phyloP scores from a whole-genome alignment of 2,113 vertebrate genomes.

The Cinclus mexicanus region DNA sequence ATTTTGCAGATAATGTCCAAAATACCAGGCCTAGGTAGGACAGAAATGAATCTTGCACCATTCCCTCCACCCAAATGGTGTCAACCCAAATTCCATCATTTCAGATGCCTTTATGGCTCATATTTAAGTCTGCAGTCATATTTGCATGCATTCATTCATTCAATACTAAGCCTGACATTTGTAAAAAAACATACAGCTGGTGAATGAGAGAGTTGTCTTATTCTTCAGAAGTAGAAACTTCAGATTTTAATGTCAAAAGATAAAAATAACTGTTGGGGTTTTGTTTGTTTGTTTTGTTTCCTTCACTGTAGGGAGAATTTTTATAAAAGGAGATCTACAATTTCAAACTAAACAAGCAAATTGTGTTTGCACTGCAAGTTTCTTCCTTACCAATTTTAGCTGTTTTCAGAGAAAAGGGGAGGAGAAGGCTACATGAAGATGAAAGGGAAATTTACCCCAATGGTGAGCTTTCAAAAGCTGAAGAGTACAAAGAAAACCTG shows the following conservation, averaged over 20 bases:
- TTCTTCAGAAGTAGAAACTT: neutral
- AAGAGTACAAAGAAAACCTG: conserved; percentile 21
- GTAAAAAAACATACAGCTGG: neutral
- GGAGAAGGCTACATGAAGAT: neutral
- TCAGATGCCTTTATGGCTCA: neutral
- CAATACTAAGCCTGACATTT: conserved; percentile 6
- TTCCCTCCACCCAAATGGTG: neutral
- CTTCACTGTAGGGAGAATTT: neutral
- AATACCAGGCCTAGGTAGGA: neutral
- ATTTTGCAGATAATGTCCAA: neutral
- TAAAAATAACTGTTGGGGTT: neutral
- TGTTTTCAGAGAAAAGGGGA: conserved; percentile 1
- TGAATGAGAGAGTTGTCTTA: neutral
- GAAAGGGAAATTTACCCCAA: conserved; percentile 27
- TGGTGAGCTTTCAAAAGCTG: neutral
- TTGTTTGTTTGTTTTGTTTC: neutral
- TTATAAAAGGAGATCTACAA: neutral
- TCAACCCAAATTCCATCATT: neutral
- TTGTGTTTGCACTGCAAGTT: neutral
- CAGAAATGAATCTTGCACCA: neutral
- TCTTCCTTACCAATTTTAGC: neutral
- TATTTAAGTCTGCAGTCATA: neutral
- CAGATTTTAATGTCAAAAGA: conserved; percentile 14
- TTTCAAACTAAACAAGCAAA: conserved; percentile 21
- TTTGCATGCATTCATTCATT: neutral